Evolutionary conservation across 2,113 vertebrate species (phyloP), one percentile per base, ranked within the genome.

Genomic region (Bolborhynchus lineola): DNA sequence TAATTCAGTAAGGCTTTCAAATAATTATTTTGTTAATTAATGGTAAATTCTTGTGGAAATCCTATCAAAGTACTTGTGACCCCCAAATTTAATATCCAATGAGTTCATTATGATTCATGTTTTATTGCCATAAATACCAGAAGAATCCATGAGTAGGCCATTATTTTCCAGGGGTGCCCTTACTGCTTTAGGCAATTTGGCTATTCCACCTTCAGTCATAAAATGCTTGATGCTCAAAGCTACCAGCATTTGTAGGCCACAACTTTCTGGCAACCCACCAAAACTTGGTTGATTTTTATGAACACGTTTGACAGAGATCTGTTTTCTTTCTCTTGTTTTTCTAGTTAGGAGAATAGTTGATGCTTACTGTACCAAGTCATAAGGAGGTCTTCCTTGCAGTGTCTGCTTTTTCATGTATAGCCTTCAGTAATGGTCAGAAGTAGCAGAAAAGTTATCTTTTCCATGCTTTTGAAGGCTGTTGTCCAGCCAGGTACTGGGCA

Each of bases 1-100:
- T 97, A 98, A 98, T 97, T 98, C 96, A 97, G 92, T 96, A 98
- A 97, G 82, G 94, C 96, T 97, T 98, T 97, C 96, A 96, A 97
- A 97, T 97, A 98, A 97, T 96, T 95, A 97, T 96, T 97, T 97
- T 88, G 93, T 96, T 98, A 97, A 98, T 98, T 98, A 98, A 97
- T 90, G 68, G 95, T 93, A 95, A 97, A 97, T 98, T 98, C 95
- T 97, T 97, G 95, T 97, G 97, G 97, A 98, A 98, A 98, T 98
- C 95, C 97, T 98, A 94, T 98, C 90, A 88, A 97, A 97, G 96
- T 93, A 96, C 92, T 97, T 6, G 5, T 92, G 94, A 96, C 95
- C 95, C 91, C 80, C 93, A 83, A 41, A 59, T 97, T 98, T 98
- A 97, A 97, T 97, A 97, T 95, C 92, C 96, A 97, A 79, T 97